Evolutionary conservation across 2,797 vertebrate species (phyloP).

Genomic region (Aphelocoma californica): DNA sequence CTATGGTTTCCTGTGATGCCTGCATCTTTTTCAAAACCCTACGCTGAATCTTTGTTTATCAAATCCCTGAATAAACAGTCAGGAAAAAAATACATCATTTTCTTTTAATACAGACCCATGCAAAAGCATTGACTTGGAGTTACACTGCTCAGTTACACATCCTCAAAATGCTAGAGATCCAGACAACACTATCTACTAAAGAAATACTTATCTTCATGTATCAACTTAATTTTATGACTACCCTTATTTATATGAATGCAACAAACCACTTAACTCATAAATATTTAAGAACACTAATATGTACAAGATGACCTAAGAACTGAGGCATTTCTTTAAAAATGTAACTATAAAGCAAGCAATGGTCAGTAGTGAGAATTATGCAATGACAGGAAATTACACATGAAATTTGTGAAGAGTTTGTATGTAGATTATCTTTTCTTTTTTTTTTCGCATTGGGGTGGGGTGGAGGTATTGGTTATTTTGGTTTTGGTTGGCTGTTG

Average conservation of each 20-base stretch:
- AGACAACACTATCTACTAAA: not conserved
- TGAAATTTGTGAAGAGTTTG: not conserved
- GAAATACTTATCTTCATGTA: not conserved
- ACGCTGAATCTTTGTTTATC: not conserved
- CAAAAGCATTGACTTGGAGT: not conserved
- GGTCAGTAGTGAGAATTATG: not conserved
- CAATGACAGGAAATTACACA: not conserved
- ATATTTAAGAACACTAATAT: not conserved
- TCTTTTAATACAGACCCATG: not conserved
- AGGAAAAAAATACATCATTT: not conserved
- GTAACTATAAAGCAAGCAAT: not conserved
- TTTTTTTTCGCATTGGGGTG: not conserved
- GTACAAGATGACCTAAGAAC: not conserved
- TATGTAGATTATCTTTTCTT: not conserved
- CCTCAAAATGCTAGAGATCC: not conserved
- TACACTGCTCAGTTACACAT: not conserved
- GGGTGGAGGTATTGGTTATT: not conserved
- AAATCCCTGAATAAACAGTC: not conserved
- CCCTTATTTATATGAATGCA: not conserved
- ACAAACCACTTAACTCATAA: not conserved
- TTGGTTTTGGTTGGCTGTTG: not conserved
- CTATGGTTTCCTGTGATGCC: not conserved
- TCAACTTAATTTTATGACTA: not conserved
- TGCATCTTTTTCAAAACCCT: slow-evolving; percentile 7
- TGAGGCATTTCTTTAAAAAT: not conserved